A percentile compares a stretch with the other conserved stretches of the same genome.
Conservation (phyloP, 2,113 vertebrate species). For the Cynocephalus volans region DNA sequence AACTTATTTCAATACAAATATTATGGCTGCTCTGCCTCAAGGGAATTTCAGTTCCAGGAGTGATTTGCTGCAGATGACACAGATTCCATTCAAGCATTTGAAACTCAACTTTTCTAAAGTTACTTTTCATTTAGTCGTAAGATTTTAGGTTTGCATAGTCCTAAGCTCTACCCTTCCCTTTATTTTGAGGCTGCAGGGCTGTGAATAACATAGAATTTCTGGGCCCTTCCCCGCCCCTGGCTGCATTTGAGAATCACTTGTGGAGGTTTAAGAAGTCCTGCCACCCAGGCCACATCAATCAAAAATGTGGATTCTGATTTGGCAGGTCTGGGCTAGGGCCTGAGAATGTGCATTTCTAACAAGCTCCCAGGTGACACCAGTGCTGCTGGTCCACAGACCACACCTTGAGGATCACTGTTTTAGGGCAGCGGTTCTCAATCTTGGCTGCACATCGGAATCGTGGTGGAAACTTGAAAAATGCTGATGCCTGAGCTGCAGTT, state of each 20-base stretch:
- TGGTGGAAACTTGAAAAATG: neutral
- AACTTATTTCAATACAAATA: neutral
- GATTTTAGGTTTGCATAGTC: neutral
- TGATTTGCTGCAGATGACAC: neutral
- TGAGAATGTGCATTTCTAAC: neutral
- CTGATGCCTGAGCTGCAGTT: neutral
- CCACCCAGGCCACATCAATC: neutral
- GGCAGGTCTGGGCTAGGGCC: neutral
- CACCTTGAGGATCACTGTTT: neutral
- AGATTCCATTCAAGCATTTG: neutral
- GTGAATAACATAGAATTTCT: neutral
- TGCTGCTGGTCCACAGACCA: neutral
- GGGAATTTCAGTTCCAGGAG: neutral
- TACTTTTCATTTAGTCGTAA: neutral
- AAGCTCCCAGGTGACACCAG: neutral
- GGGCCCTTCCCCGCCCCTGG: neutral
- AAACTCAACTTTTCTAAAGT: neutral
- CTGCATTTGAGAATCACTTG: neutral
- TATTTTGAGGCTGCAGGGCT: neutral
- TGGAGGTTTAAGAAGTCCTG: neutral
- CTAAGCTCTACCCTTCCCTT: neutral
- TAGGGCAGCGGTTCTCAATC: neutral
- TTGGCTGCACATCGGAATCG: rapidly evolving
- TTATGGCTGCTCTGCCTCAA: neutral
- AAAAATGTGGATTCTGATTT: neutral